These are phyloP conservation scores for Tanypteryx hageni DNA, from an alignment of 2,888 invertebrate species.

Conservation along the genomic window DNA sequence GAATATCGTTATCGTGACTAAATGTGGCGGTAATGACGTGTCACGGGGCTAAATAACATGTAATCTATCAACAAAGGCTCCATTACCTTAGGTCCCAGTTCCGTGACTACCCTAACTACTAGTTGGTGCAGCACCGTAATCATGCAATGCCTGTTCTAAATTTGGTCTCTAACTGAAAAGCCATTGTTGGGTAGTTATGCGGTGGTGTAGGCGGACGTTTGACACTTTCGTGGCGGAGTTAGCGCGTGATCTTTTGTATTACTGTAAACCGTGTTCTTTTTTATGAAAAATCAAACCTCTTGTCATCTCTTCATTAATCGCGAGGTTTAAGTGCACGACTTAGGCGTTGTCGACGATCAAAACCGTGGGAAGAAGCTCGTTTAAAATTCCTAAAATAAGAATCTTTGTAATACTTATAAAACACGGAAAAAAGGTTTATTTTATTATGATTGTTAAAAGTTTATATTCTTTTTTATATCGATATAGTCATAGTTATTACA, in stretches of 20 bases:
- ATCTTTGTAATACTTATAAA: no score
- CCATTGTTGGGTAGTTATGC: constrained; percentile 53
- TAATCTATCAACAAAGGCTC: constrained; percentile 61
- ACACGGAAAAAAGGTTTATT: no score
- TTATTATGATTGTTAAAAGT: no score
- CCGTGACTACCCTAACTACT: constrained; percentile 48
- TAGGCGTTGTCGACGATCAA: neutral
- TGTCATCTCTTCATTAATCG: neutral
- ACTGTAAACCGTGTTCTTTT: neutral
- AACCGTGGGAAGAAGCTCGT: no score
- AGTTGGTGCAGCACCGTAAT: constrained; percentile 44
- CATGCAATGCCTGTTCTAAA: constrained; percentile 52
- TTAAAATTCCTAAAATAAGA: no score
- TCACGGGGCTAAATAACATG: constrained; percentile 57
- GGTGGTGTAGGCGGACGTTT: neutral
- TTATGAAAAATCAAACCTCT: neutral
- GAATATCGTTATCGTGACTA: constrained; percentile 57
- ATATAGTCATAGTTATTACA: no score
- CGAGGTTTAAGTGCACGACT: neutral
- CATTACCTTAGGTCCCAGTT: constrained; percentile 53
- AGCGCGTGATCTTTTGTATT: neutral
- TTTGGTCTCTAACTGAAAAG: constrained; percentile 22
- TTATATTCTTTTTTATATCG: no score
- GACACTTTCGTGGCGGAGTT: constrained; percentile 10
- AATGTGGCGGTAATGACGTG: constrained; percentile 51